Conservation (phyloP, 2,797 vertebrate genomes). For the Pangasius macronema region DNA sequence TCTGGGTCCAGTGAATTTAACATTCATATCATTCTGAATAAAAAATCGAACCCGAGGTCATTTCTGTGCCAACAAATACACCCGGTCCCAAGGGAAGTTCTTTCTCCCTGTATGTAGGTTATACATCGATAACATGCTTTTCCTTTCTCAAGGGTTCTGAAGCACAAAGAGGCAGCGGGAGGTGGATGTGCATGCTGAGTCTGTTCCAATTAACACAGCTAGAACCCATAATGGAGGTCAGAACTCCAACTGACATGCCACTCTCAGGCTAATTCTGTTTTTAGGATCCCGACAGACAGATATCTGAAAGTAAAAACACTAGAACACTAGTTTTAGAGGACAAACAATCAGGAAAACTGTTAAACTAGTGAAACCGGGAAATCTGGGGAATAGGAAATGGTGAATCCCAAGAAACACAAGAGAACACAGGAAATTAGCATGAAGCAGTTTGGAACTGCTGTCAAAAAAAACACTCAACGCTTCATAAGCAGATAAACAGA, state of each 20-base stretch:
- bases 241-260: neutral
- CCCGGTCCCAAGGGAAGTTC: neutral
- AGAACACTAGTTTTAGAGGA: neutral
- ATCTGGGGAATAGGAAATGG: neutral
- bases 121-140: neutral
- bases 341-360: neutral
- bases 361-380: neutral
- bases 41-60: neutral
- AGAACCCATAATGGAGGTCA: conserved; percentile 7
- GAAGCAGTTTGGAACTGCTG: neutral
- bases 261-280: neutral
- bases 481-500: too few species aligned
- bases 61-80: neutral
- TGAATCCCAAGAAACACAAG: neutral
- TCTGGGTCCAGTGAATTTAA: neutral
- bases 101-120: neutral
- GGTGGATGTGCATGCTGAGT: neutral
- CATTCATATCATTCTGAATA: neutral
- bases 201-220: conserved; percentile 14
- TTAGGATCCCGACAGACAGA: neutral
- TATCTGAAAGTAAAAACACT: neutral
- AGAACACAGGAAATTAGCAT: neutral
- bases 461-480: neutral
- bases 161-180: neutral
- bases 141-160: neutral